Conservation (phyloP, 2,797 vertebrate genomes). For the Bradypodion ventrale region DNA sequence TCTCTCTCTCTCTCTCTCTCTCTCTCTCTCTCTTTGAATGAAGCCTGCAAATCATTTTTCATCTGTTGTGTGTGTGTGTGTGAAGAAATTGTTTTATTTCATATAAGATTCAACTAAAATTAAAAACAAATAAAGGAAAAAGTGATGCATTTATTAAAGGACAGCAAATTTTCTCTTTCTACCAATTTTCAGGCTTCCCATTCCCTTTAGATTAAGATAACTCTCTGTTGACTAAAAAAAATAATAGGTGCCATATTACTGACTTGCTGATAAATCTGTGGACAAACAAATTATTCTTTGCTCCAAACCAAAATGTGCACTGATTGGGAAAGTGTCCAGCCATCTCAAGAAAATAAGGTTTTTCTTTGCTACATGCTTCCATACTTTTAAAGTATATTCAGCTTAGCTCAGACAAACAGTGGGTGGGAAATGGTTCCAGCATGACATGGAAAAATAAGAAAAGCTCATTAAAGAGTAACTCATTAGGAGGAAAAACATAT, state of each 20-base stretch:
- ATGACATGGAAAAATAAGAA: not conserved
- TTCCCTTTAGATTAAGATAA: constrained; percentile 33
- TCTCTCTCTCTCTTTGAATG: not conserved
- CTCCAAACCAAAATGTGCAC: not conserved
- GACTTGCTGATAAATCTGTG: constrained; percentile 35
- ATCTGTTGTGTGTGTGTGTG: not conserved
- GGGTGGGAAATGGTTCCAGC: not conserved
- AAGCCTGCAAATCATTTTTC: not conserved
- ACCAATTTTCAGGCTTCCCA: not conserved
- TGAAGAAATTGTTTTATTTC: not conserved
- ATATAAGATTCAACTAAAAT: constrained; percentile 9
- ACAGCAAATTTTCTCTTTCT: not conserved
- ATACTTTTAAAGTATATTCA: not conserved
- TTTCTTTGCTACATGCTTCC: not conserved
- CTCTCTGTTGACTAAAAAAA: not conserved
- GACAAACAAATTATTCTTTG: constrained; percentile 20
- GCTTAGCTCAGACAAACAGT: not conserved
- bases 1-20: no score
- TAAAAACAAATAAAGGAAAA: constrained; percentile 27
- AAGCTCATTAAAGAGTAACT: constrained; percentile 15
- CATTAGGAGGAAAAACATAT: constrained; percentile 22
- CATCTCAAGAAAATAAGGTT: not conserved
- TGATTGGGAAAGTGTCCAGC: not conserved
- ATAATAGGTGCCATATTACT: not conserved
- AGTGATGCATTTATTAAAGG: constrained; percentile 15